phyloP scores from a whole-genome alignment of 2,888 invertebrate genomes.

The Leptinotarsa rubiginosa region DNA sequence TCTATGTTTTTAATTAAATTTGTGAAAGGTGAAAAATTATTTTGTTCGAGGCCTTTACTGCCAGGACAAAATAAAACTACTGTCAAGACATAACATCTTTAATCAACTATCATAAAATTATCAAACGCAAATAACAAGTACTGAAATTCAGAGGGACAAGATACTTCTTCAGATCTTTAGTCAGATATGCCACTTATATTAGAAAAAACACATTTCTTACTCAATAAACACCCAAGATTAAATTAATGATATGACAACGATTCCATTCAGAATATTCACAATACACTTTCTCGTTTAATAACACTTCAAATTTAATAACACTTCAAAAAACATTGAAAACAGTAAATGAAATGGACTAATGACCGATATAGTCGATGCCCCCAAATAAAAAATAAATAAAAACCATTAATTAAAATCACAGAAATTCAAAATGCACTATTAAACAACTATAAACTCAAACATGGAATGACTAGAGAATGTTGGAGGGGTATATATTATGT shows the following conservation, averaged over 20 bases:
- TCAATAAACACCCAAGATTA: conserved; percentile 8
- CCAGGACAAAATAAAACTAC: background rate
- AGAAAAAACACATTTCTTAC: background rate
- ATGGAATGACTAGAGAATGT: conserved; percentile 38
- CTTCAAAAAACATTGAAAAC: background rate
- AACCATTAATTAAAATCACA: conserved; percentile 30
- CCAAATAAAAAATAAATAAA: conserved; percentile 6
- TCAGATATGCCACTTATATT: conserved; percentile 7
- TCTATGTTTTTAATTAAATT: no score
- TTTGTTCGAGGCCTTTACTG: background rate
- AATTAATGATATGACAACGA: conserved; percentile 15
- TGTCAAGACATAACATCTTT: conserved; percentile 9
- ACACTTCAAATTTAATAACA: conserved; percentile 14
- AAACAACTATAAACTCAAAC: conserved; percentile 25
- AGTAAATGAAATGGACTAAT: no score
- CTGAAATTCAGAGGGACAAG: conserved; percentile 6
- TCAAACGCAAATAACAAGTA: conserved; percentile 12
- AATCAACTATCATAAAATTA: conserved; percentile 16
- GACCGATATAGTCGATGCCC: no score
- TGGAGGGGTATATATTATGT: conserved; percentile 68
- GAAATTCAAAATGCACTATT: conserved; percentile 31
- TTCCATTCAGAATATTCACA: background rate
- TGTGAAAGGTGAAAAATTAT: background rate
- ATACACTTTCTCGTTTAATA: conserved; percentile 11
- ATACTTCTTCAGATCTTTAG: conserved; percentile 6